phyloP scores from a whole-genome alignment of 2,888 invertebrate species.

The Maniola hyperantus region DNA sequence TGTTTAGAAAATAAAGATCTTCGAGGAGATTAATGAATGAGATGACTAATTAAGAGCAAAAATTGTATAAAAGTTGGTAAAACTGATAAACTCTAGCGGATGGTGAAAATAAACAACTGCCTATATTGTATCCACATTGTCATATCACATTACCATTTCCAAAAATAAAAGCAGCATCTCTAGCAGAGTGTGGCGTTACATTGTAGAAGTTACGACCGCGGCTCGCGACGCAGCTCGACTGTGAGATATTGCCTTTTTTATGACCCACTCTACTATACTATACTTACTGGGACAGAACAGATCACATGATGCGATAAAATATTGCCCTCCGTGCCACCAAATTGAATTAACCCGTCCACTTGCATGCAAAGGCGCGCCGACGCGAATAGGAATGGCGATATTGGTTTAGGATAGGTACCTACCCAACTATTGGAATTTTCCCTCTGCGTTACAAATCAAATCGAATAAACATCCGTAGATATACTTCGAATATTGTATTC shows the following conservation, averaged over 20 bases:
- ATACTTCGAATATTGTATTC: conserved; percentile 36
- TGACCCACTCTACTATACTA: conserved; percentile 78
- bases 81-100: background rate
- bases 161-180: conserved; percentile 59
- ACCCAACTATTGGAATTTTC: conserved; percentile 65
- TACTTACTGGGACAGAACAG: conserved; percentile 79
- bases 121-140: conserved; percentile 11
- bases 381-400: conserved; percentile 76
- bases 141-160: conserved; percentile 12
- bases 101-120: background rate
- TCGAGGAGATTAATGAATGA: no score
- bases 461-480: conserved; percentile 40
- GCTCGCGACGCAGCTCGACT: conserved; percentile 77
- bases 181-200: conserved; percentile 72
- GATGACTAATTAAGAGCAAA: background rate
- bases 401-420: conserved; percentile 64
- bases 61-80: background rate
- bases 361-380: conserved; percentile 76
- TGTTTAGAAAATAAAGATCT: no score
- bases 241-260: conserved; percentile 83
- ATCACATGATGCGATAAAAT: conserved; percentile 82
- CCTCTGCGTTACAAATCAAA: conserved; percentile 54
- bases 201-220: conserved; percentile 80
- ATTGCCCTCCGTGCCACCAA: conserved; percentile 77
- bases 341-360: conserved; percentile 82